Evolutionary conservation across 2,888 invertebrate species (phyloP).

Genomic region (Calameuta idolon): DNA sequence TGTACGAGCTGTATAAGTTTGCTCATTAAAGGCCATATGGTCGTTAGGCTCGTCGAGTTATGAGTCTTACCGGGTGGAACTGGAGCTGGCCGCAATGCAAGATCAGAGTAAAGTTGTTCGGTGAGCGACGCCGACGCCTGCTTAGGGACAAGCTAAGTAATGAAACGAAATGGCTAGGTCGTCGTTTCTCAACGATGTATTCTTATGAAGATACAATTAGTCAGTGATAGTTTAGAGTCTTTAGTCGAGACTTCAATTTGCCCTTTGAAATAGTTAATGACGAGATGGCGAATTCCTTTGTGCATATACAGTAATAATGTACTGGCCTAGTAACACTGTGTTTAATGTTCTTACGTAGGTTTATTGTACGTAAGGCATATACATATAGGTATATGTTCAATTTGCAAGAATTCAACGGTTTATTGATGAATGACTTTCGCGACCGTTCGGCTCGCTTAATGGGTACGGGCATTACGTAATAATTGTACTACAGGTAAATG

Average conservation of each 20-base stretch:
- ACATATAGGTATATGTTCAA: not conserved
- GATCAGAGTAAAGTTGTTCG: not conserved
- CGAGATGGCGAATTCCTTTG: not conserved
- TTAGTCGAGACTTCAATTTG: not conserved
- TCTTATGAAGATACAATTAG: not conserved
- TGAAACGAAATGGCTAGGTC: not conserved
- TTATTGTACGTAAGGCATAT: not conserved
- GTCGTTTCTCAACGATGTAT: not conserved
- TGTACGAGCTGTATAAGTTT: not conserved
- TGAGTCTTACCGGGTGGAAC: not conserved
- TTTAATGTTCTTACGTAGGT: not conserved
- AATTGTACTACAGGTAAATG: constrained; percentile 30
- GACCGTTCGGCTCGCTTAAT: not conserved
- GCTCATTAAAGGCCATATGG: not conserved
- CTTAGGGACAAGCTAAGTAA: not conserved
- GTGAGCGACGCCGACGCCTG: not conserved
- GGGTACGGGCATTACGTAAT: not conserved
- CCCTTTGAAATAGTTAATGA: not conserved
- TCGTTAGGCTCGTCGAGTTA: not conserved
- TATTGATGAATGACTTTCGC: not conserved
- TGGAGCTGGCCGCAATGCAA: not conserved
- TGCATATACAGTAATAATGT: not conserved
- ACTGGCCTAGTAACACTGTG: not conserved
- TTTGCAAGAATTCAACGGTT: not conserved
- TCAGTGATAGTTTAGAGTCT: not conserved